phyloP scores from a whole-genome alignment of 2,797 vertebrate species.

The Hirundo rustica region DNA sequence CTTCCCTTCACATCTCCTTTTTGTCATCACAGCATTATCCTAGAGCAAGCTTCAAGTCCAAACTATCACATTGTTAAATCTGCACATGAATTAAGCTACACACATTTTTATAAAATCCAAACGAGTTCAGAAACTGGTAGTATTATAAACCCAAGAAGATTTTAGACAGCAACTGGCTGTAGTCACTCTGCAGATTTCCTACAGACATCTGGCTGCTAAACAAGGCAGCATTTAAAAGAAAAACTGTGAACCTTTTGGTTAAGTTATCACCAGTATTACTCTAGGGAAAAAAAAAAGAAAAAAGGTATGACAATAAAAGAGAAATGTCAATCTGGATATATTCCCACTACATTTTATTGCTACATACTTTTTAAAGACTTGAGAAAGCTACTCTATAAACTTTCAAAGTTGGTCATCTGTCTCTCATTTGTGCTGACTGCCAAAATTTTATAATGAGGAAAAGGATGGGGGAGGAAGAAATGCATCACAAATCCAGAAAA shows the following conservation, averaged over 20 bases:
- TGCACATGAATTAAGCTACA: neutral
- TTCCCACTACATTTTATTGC: neutral
- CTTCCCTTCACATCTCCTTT: neutral
- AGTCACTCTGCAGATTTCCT: neutral
- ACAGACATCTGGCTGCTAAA: neutral
- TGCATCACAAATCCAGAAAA: conserved; percentile 11
- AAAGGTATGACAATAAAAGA: neutral
- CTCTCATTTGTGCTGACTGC: conserved; percentile 49
- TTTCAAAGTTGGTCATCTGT: conserved; percentile 21
- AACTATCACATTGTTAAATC: neutral
- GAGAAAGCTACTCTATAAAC: conserved; percentile 9
- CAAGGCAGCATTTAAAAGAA: neutral
- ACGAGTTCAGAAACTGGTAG: neutral
- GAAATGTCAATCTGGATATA: neutral
- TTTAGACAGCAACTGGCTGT: neutral
- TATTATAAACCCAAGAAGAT: neutral
- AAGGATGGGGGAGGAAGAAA: neutral
- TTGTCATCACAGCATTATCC: neutral
- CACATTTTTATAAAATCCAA: neutral
- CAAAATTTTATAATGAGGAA: conserved; percentile 7
- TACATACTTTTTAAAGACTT: neutral
- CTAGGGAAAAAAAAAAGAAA: neutral
- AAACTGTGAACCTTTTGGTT: neutral
- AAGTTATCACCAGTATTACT: neutral
- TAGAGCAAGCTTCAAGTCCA: neutral